Percentiles rank a stretch among this genome's conserved stretches.
Conservation (phyloP, 2,888 invertebrate species). For the Luperina nickerlii region DNA sequence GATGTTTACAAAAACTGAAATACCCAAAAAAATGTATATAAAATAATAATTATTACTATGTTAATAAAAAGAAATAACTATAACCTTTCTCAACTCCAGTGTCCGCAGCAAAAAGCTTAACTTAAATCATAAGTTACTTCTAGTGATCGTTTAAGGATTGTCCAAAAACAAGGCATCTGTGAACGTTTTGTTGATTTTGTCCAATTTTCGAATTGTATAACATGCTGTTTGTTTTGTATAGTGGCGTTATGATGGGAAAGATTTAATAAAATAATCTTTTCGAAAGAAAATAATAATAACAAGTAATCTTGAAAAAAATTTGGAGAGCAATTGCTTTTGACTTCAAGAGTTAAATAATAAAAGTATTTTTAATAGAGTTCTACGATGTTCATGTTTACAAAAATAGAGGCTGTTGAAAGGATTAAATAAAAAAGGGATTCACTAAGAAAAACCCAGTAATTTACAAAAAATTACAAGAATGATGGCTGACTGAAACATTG, state of each 20-base stretch:
- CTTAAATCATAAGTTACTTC: conserved; percentile 55
- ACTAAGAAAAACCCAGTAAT: background rate
- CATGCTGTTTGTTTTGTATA: conserved; percentile 71
- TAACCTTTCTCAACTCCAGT: conserved; percentile 59
- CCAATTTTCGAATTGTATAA: conserved; percentile 74
- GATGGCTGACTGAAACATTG: conserved; percentile 42
- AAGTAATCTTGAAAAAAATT: conserved; percentile 12
- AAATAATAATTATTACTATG: conserved; percentile 26
- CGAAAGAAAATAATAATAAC: background rate
- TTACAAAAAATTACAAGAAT: conserved; percentile 8
- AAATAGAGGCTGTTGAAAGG: conserved; percentile 2
- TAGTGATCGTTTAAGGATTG: conserved; percentile 62
- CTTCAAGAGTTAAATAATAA: conserved; percentile 2
- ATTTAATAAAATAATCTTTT: conserved; percentile 37
- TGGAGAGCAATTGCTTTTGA: background rate
- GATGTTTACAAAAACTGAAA: conserved; percentile 66
- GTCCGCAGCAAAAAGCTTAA: conserved; percentile 63
- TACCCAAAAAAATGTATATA: conserved; percentile 56
- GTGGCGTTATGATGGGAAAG: conserved; percentile 61
- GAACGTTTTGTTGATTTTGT: conserved; percentile 66
- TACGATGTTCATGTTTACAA: conserved; percentile 22
- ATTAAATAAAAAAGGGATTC: background rate
- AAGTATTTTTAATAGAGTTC: conserved; percentile 16
- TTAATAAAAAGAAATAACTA: conserved; percentile 43
- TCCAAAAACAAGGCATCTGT: conserved; percentile 64